A percentile compares a stretch with the other conserved stretches of the same genome.
These are phyloP conservation scores for Sebastes taczanowskii DNA, from an alignment of 2,797 vertebrate genomes.

Conservation along the genomic window DNA sequence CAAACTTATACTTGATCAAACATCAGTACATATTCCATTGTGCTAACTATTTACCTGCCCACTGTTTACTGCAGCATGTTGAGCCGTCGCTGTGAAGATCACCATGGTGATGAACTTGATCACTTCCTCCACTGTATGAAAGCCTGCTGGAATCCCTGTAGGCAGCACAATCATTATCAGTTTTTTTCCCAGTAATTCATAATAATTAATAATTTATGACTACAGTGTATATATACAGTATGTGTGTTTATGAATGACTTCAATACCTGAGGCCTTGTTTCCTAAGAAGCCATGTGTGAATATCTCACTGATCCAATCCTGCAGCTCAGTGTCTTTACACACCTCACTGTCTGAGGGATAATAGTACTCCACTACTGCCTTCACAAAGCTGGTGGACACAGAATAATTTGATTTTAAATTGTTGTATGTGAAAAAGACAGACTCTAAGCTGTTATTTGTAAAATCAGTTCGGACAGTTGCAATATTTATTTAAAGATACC, in stretches of 20 bases:
- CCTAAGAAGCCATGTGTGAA: conserved; percentile 58
- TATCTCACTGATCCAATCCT: conserved; percentile 70
- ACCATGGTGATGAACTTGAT: conserved; percentile 75
- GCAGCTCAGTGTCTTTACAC: conserved; percentile 61
- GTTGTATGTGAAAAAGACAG: neutral
- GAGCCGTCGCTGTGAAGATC: conserved; percentile 71
- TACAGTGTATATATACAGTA: too few relatives aligned
- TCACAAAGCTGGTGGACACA: conserved; percentile 58
- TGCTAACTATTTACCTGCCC: conserved; percentile 53
- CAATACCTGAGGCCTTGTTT: conserved; percentile 37
- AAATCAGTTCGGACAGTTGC: neutral
- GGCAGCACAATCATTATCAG: neutral
- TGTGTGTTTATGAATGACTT: neutral
- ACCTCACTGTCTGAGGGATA: conserved; percentile 59
- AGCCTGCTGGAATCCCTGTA: conserved; percentile 56
- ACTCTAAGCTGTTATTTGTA: neutral
- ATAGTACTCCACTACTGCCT: conserved; percentile 45
- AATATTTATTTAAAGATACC: conserved; percentile 19
- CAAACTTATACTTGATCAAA: neutral
- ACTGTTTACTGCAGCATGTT: conserved; percentile 70
- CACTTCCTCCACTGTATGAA: conserved; percentile 57
- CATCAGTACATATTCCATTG: neutral
- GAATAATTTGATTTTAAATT: neutral
- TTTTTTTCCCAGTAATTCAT: too few relatives aligned
- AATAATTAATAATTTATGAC: too few relatives aligned